A percentile compares a stretch with the other conserved stretches of the same genome.
These are phyloP conservation scores for Horisme vitalbata DNA, from an alignment of 2,888 invertebrate genomes.

Conservation along the genomic window DNA sequence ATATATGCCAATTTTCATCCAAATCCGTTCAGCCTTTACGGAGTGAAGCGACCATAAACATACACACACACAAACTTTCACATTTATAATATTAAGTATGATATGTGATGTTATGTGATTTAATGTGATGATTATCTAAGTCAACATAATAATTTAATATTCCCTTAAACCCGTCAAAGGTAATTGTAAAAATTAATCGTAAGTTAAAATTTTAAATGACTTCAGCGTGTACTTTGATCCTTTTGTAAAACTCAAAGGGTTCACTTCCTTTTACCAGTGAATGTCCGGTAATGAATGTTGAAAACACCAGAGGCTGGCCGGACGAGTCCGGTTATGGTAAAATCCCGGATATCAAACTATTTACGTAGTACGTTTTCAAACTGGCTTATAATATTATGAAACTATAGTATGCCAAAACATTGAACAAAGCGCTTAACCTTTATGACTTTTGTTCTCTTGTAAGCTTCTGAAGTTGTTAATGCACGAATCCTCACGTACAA, in stretches of 20 bases:
- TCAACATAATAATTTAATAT: no score
- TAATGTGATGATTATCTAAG: no score
- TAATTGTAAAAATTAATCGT: no score
- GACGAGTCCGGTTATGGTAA: slow-evolving; percentile 50
- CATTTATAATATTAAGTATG: no score
- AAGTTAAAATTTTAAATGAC: slow-evolving; percentile 18
- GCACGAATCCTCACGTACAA: slow-evolving; percentile 11
- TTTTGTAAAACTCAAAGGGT: slow-evolving; percentile 15
- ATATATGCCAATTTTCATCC: no score
- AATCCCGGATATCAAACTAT: slow-evolving; percentile 37
- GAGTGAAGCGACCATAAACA: no score
- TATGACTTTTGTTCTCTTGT: not conserved
- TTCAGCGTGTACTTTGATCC: slow-evolving; percentile 6
- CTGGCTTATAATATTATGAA: slow-evolving; percentile 1
- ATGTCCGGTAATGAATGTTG: slow-evolving; percentile 66
- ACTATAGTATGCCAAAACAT: no score
- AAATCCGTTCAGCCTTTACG: no score
- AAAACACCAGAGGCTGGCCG: slow-evolving; percentile 56
- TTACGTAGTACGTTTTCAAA: slow-evolving; percentile 11
- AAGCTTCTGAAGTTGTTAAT: slow-evolving; percentile 1
- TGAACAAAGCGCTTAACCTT: no score
- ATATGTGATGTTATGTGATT: no score
- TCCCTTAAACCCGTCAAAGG: no score
- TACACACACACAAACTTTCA: no score
- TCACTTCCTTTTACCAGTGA: slow-evolving; percentile 48